Evolutionary conservation across 2,797 vertebrate genomes (phyloP), one percentile per base, ranked within the genome.

Genomic region (Adrianichthys oophorus): DNA sequence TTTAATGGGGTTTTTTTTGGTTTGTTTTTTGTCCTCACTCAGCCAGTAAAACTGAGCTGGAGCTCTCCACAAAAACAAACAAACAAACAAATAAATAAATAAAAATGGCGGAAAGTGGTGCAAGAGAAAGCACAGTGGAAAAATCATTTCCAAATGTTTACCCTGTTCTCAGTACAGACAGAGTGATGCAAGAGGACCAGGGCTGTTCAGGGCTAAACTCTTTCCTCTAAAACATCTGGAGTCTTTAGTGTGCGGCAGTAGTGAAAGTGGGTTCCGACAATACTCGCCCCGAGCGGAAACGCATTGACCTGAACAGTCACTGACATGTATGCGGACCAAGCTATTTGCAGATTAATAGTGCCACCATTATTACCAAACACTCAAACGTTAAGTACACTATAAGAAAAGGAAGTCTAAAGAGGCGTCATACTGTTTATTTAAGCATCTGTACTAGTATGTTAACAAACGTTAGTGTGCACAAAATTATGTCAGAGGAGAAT

Each of bases 101-200:
- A 48, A 62, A 59, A 70, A 62, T 46, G 58, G 70, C 37, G 65
- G 81, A 73, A 50, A 67, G 56, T 46, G 61, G 70, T 74, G 60
- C 13, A 29, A 78, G 66, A 65, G 58, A 79, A 85, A 80, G 65
- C 74, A 67, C 69, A 66, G 70, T 68, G 81, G 79, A 84, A 86
- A 87, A 82, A 86, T 77, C 63, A 66, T 73, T 85, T 77, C 75
- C 78, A 83, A 86, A 87, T 87, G 84, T 87, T 85, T 78, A 82
- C 54, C 55, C 59, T 75, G 59, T 72, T 70, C 57, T 65, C 53
- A 59, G 76, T 50, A 55, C 68, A 80, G 79, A 50, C 4, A 14
- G 60, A 62, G 53, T 24, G 68, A 79, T 64, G 68, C 60, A 67
- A 45, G 56, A 37, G 61, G 45, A 65, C 54, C 19, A 58, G 50